phyloP scores from a whole-genome alignment of 2,113 vertebrate species.

The Macquaria ambigua region DNA sequence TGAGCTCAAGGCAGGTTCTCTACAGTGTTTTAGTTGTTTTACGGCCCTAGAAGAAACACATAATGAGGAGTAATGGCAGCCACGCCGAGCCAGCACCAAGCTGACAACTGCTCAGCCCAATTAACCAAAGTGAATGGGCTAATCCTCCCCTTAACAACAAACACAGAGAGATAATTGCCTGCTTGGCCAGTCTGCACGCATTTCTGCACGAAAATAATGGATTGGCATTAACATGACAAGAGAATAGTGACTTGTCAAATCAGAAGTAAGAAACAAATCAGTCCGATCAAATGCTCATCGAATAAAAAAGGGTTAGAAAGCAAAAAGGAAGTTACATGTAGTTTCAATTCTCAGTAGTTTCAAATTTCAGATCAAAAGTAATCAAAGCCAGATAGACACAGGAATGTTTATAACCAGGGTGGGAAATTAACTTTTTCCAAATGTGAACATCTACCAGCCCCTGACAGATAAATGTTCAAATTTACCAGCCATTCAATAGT shows the following conservation, averaged over 20 bases:
- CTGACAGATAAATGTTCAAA: too few relatives aligned
- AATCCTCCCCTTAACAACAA: slow-evolving; percentile 22
- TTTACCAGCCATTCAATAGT: too few relatives aligned
- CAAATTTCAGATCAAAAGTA: background rate
- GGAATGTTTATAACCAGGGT: too few relatives aligned
- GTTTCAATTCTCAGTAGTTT: too few relatives aligned
- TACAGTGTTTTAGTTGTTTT: slow-evolving; percentile 1
- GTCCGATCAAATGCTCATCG: background rate
- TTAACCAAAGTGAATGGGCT: slow-evolving; percentile 42
- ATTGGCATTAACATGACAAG: background rate
- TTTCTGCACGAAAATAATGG: slow-evolving; percentile 4
- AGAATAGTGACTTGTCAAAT: background rate
- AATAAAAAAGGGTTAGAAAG: background rate
- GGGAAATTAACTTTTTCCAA: too few relatives aligned
- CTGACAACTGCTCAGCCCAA: slow-evolving; percentile 34
- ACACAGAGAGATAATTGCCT: slow-evolving; percentile 13
- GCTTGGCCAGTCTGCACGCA: background rate
- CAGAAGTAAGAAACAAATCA: background rate
- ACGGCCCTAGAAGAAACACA: background rate
- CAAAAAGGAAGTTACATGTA: background rate
- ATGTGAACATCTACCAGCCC: too few relatives aligned
- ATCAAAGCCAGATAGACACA: background rate
- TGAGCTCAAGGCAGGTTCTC: background rate
- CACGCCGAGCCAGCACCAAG: slow-evolving; percentile 10
- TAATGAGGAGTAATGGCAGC: slow-evolving; percentile 24